A percentile compares a stretch with the other conserved stretches of the same genome.
Conservation (phyloP, 2,888 invertebrate genomes). For the Tipula confusa region DNA sequence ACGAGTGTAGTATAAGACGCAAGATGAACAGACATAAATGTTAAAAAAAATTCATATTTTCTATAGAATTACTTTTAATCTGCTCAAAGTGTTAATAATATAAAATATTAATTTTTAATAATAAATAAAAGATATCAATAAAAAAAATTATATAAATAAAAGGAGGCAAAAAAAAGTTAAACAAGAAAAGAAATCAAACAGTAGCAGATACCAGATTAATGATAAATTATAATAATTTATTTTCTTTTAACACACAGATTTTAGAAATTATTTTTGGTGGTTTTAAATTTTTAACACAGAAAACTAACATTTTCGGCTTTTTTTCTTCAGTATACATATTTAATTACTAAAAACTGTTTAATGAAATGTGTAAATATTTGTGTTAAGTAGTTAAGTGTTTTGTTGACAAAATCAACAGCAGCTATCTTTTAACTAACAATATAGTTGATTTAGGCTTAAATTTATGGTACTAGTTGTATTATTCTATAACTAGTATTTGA, state of each 20-base stretch:
- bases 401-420: background rate
- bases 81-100: background rate
- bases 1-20: background rate
- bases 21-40: background rate
- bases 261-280: background rate
- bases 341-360: background rate
- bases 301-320: background rate
- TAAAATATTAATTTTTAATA: background rate
- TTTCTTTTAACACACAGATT: background rate
- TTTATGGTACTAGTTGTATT: background rate
- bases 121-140: background rate
- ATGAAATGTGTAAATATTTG: background rate
- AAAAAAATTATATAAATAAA: background rate
- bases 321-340: background rate
- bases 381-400: background rate
- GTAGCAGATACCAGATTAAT: background rate
- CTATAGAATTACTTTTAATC: background rate
- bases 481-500: background rate
- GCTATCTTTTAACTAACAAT: background rate
- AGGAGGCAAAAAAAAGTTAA: background rate
- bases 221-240: conserved; percentile 6
- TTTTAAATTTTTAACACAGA: background rate
- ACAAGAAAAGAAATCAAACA: background rate
- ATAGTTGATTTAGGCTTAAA: background rate
- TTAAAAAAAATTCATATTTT: background rate